Base-by-base conservation (phyloP, 1,140 invertebrate species). In the Chymomyza costata region DNA sequence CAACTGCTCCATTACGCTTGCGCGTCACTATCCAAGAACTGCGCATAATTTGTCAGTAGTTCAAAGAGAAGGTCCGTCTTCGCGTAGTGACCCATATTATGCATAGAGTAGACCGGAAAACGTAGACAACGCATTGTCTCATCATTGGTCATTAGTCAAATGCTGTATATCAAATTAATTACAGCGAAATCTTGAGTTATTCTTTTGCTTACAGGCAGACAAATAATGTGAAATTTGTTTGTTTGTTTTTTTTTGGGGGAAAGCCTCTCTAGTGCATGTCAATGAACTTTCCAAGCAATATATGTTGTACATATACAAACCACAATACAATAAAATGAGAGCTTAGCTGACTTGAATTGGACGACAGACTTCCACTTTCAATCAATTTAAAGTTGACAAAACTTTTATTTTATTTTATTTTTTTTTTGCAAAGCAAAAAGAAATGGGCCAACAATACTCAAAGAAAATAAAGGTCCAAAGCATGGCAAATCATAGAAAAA, bases 191-290 rank as follows among this genome's bases (percentile, higher is more conserved):
- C 8, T 3, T 25, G 3, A 8, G 3, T 8, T 8, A 25, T 25
- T 25, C 21, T 25, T 25, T 25, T 3, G 21, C 25, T 28, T 13
- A 49, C 28, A 44, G 11, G 25, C 48, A 38, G 49, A 37, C 40
- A 46, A 61, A 76, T 66, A 76, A 76, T 76, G 62, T 67, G 63
- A 63, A 63, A 41, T 60, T n/a, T n/a, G 59, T 63, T 70, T 76
- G 78, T 78, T 78, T 71, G 71, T n/a, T 54, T 63, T 70, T 76
- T 78, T 78, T 78, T 71, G 71, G 62, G 62, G 71, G 67, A 76
- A 78, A 78, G 70, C 70, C 3, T 25, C 3, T 25, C 21, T 25
- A 25, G 8, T 25, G 8, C 62, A n/a, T n/a, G n/a, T n/a, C n/a
- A n/a, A n/a, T n/a, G n/a, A n/a, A n/a, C n/a, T n/a, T n/a, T n/a